Evolutionary conservation across 2,888 invertebrate genomes (phyloP).

Genomic region (Xestia ashworthii): DNA sequence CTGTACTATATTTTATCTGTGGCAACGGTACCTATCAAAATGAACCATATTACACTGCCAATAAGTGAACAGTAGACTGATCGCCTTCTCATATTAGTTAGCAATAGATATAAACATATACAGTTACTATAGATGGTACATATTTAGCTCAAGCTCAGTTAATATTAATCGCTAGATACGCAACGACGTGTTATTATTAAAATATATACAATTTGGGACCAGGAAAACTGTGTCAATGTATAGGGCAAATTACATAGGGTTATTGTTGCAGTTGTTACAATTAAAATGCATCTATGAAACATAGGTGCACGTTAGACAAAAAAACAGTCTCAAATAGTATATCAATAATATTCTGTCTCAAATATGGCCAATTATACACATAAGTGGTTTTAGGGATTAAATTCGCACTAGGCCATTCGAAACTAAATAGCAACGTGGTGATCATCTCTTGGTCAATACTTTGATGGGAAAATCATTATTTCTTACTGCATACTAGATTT

Average conservation of each 20-base stretch:
- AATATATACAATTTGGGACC: constrained; percentile 23
- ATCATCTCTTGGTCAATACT: not conserved
- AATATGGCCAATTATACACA: not conserved
- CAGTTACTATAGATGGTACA: constrained; percentile 39
- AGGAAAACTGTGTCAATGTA: constrained; percentile 23
- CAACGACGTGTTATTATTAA: constrained; percentile 41
- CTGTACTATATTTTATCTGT: constrained; percentile 2
- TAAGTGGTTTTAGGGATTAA: not conserved
- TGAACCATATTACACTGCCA: constrained; percentile 73
- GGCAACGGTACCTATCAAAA: constrained; percentile 19
- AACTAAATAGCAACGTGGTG: not conserved
- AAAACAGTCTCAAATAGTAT: not conserved
- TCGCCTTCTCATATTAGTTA: constrained; percentile 67
- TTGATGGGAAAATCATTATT: not conserved
- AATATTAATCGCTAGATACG: constrained; percentile 53
- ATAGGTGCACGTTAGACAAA: no score
- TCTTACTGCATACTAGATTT: not conserved
- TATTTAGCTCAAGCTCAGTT: constrained; percentile 57
- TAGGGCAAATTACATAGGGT: not conserved
- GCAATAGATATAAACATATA: constrained; percentile 60
- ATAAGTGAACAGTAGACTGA: constrained; percentile 75
- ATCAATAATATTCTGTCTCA: not conserved
- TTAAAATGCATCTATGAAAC: not conserved
- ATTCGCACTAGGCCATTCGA: not conserved
- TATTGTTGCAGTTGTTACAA: not conserved